Base-by-base conservation (phyloP, 2,113 vertebrate species). In the Callorhinus ursinus region DNA sequence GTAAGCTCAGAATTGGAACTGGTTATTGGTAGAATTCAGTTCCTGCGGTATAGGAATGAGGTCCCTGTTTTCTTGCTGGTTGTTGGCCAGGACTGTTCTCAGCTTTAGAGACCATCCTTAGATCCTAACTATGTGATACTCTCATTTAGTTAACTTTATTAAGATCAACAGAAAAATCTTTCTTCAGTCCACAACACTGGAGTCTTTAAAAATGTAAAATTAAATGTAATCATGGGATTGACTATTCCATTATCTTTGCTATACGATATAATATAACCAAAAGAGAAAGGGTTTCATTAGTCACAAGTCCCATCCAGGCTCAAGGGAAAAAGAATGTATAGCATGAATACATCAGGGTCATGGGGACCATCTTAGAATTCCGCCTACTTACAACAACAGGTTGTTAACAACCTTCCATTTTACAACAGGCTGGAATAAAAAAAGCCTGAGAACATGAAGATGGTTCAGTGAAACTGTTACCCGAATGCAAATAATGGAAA, bases 341-440 rank as follows among this genome's bases (percentile, higher is more conserved):
- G 61, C 0, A 7, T 1, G 1, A 36, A 2, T 71, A n/a, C 6
- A 36, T 8, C 28, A 57, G 8, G 11, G 19, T n/a, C 24, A 22
- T n/a, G 33, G 19, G 3, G 11, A n/a, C 15, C 2, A 46, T 21
- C 33, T 74, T 65, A 21, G 21, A 77, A 51, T 81, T 81, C 36
- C 51, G 1, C 42, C 16, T 53, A 39, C 13, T 3, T 3, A 15
- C 31, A 57, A 39, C 39, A 39, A 39, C 39, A 39, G 39, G 39
- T 39, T 39, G 39, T 39, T 19, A 90, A 63, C 24, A 57, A 10
- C 6, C 36, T 83, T 77, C 22, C 16, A 14, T 46, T 81, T 42
- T 46, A 42, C 28, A 42, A 7, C 2, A 46, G 31, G 16, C n/a
- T 21, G 49, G 18, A 83, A 61, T 22, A 63, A 79, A n/a, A 59